phyloP scores from a whole-genome alignment of 2,888 invertebrate species.

The Thera obeliscata region DNA sequence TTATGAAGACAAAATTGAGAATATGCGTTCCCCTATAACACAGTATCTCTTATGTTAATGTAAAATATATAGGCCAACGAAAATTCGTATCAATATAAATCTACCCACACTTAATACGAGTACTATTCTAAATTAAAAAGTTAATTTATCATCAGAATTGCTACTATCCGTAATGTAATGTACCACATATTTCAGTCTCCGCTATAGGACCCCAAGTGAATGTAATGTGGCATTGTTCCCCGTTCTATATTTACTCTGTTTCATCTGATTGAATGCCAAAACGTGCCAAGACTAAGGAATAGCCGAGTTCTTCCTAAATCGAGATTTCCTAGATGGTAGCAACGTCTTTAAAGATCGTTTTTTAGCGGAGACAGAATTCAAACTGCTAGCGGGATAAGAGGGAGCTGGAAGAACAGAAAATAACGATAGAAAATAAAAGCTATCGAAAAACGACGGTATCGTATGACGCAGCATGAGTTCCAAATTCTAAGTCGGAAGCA shows the following conservation, averaged over 20 bases:
- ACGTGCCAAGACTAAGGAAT: conserved; percentile 39
- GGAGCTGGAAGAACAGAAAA: not conserved
- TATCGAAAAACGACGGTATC: not conserved
- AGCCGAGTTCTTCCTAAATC: conserved; percentile 15
- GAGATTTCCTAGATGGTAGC: not conserved
- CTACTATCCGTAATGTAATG: conserved; percentile 4
- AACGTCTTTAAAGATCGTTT: not conserved
- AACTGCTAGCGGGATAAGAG: not conserved
- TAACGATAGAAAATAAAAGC: not conserved
- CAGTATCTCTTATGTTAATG: too few species aligned
- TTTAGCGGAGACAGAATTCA: not conserved
- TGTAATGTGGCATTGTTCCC: conserved; percentile 22
- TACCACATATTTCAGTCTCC: conserved; percentile 23
- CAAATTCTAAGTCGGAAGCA: not conserved
- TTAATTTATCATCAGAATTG: conserved; percentile 14
- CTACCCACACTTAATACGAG: not conserved
- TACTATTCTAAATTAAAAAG: conserved; percentile 8
- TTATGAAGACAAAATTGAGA: too few species aligned
- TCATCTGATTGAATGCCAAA: conserved; percentile 41
- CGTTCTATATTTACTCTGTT: conserved; percentile 39
- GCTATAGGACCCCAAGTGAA: conserved; percentile 23
- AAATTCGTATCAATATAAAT: too few species aligned
- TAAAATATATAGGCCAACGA: too few species aligned
- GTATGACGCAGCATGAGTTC: not conserved
- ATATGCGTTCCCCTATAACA: too few species aligned